Percentiles rank a stretch among this genome's conserved stretches.
phyloP scores from a whole-genome alignment of 2,113 vertebrate genomes.

The Puffinus mauretanicus region DNA sequence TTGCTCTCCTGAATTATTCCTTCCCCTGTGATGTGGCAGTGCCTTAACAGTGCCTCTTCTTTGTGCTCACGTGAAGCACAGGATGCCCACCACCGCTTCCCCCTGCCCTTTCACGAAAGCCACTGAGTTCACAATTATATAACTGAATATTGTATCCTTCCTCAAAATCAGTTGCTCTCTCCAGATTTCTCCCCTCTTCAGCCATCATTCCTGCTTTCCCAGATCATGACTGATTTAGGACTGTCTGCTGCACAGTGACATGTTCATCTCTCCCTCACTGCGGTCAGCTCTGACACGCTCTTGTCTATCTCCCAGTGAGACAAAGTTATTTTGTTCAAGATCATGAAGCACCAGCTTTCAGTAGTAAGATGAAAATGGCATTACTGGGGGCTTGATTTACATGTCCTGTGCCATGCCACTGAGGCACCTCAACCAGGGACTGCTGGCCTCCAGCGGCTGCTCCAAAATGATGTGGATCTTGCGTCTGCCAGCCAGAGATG shows the following conservation, averaged over 20 bases:
- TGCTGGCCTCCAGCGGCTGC: neutral
- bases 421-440: neutral
- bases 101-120: neutral
- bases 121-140: neutral
- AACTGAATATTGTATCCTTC: neutral
- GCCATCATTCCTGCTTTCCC: neutral
- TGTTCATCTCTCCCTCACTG: neutral
- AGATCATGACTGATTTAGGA: neutral
- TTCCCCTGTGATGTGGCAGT: neutral
- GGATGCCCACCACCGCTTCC: neutral
- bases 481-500: neutral
- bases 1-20: neutral
- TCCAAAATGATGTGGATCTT: neutral
- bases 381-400: neutral
- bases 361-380: neutral
- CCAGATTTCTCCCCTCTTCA: neutral
- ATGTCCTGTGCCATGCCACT: neutral
- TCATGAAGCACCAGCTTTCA: neutral
- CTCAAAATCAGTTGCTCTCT: neutral
- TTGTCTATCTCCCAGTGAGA: neutral
- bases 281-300: neutral
- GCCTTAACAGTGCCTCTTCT: neutral
- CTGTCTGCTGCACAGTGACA: neutral
- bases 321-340: neutral
- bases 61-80: neutral